phyloP scores from a whole-genome alignment of 2,113 vertebrate species.

The Lepidothrix coronata region DNA sequence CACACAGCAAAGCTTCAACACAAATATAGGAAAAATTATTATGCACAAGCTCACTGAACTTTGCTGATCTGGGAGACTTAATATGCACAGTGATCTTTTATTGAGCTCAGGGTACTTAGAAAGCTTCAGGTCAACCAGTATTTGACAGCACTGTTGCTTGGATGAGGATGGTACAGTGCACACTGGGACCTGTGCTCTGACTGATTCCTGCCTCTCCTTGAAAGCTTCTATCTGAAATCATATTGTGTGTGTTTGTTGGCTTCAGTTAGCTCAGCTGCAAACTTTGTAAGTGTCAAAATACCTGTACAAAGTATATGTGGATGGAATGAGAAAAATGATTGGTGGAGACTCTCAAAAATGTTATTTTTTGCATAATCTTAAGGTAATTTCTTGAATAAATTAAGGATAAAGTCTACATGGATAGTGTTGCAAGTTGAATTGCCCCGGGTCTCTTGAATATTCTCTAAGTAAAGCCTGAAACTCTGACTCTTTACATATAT shows the following conservation, averaged over 20 bases:
- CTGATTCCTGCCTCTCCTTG: background rate
- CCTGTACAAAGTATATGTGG: background rate
- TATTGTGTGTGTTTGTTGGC: background rate
- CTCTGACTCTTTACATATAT: background rate
- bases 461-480: background rate
- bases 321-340: background rate
- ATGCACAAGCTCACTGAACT: background rate
- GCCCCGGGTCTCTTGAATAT: background rate
- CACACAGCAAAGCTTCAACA: background rate
- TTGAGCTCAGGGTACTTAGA: background rate
- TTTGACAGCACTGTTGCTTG: background rate
- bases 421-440: background rate
- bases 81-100: background rate
- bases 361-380: background rate
- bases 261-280: background rate
- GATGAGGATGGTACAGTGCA: background rate
- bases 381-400: background rate
- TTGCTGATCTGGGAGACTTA: background rate
- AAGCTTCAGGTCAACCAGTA: background rate
- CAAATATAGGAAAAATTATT: background rate
- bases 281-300: background rate
- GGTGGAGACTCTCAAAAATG: background rate
- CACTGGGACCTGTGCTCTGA: background rate
- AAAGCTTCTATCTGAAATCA: background rate
- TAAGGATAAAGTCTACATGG: background rate